Conservation (phyloP, 2,113 vertebrate species). For the Sinocyclocheilus anophthalmus region DNA sequence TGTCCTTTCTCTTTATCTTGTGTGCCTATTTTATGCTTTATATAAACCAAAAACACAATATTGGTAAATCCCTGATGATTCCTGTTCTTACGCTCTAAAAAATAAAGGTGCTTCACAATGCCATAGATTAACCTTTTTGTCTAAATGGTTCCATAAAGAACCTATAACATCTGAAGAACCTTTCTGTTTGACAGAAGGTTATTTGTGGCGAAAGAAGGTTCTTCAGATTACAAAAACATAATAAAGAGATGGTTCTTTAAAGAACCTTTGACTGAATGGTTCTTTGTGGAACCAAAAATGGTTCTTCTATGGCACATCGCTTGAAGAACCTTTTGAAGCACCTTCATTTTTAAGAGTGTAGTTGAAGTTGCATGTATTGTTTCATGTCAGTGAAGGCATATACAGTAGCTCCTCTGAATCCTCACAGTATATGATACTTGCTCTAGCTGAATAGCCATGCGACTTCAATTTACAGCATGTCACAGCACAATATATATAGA, state of each 20-base stretch:
- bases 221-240: no score
- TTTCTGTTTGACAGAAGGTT: no score
- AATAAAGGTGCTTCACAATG: no score
- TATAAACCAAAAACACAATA: neutral
- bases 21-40: neutral
- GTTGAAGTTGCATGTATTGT: neutral
- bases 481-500: conserved; percentile 40
- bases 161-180: no score
- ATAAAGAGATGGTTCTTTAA: no score
- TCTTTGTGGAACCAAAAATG: no score
- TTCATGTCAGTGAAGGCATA: conserved; percentile 5
- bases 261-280: no score
- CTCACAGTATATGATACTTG: neutral
- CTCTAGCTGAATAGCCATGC: neutral
- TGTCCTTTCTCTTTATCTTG: neutral
- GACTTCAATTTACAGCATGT: conserved; percentile 15
- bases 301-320: no score
- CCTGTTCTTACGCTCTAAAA: neutral
- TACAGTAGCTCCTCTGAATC: neutral
- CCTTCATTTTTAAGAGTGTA: neutral
- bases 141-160: no score
- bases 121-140: no score
- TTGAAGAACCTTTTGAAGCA: no score
- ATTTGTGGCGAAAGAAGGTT: no score
- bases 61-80: neutral